Conservation (phyloP, 2,888 invertebrate species). For the Sipunculus nudus region DNA sequence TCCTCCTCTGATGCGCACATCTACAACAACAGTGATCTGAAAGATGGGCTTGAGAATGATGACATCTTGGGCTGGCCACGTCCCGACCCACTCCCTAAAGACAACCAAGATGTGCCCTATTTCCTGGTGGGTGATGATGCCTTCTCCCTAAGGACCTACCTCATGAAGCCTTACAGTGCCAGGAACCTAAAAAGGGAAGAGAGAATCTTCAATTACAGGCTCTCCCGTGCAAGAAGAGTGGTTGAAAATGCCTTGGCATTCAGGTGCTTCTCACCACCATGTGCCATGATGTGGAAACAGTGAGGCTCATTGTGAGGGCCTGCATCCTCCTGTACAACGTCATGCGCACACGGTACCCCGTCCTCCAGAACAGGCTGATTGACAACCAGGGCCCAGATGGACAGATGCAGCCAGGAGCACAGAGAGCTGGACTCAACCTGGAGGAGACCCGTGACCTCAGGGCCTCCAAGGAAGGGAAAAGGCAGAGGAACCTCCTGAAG, state of each 20-base stretch:
- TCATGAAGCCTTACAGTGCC: slow-evolving; percentile 6
- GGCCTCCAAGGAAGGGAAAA: slow-evolving; percentile 6
- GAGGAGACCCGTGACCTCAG: neutral
- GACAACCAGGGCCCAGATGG: neutral
- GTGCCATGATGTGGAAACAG: neutral
- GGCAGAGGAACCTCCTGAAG: slow-evolving; percentile 8
- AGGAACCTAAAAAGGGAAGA: neutral
- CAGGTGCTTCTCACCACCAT: too few relatives aligned
- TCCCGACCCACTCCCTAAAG: too few relatives aligned
- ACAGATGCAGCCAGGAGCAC: neutral
- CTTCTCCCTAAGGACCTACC: neutral
- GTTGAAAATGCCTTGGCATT: slow-evolving; percentile 14
- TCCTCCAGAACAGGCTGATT: neutral
- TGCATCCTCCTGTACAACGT: slow-evolving; percentile 3
- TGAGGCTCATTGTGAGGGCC: neutral
- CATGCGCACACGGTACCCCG: neutral
- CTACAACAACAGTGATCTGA: too few relatives aligned
- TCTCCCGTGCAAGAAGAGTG: slow-evolving; percentile 12
- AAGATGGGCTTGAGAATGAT: too few relatives aligned
- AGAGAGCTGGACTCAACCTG: neutral
- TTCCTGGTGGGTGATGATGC: slow-evolving; percentile 11
- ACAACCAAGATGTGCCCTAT: slow-evolving; percentile 18
- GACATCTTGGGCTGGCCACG: too few relatives aligned
- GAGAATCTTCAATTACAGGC: slow-evolving; percentile 24
- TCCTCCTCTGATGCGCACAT: too few relatives aligned